These are phyloP conservation scores for Ectobius pallidus DNA, from an alignment of 2,888 invertebrate species.

Conservation along the genomic window DNA sequence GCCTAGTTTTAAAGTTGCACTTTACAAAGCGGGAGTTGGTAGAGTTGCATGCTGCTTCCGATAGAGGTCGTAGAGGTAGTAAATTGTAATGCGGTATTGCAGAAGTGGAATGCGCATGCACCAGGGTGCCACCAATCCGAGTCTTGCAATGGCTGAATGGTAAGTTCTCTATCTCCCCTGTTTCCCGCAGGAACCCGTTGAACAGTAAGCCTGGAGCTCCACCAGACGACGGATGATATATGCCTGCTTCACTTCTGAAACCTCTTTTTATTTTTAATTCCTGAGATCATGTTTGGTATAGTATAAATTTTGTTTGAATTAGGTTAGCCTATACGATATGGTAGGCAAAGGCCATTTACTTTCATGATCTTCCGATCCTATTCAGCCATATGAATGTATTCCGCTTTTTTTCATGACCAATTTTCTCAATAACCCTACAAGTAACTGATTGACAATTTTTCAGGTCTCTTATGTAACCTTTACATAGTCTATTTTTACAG, in stretches of 20 bases:
- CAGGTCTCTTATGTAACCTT: no score
- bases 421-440: no score
- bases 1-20: neutral
- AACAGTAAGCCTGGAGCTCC: neutral
- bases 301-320: no score
- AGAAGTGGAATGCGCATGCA: slow-evolving; percentile 15
- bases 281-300: no score
- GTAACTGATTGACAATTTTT: no score
- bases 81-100: slow-evolving; percentile 17
- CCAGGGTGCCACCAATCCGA: slow-evolving; percentile 25
- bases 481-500: no score
- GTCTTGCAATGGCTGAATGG: slow-evolving; percentile 32
- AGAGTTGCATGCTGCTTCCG: slow-evolving; percentile 19
- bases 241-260: neutral
- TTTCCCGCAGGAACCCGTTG: slow-evolving; percentile 19
- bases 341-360: no score
- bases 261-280: neutral
- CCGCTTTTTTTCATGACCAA: no score
- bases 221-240: neutral
- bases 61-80: slow-evolving; percentile 15
- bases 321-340: no score
- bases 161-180: slow-evolving; percentile 4
- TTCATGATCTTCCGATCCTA: no score
- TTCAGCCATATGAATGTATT: no score
- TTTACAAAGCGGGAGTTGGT: neutral